phyloP scores from a whole-genome alignment of 2,113 vertebrate species.

The Poeciliopsis prolifica region DNA sequence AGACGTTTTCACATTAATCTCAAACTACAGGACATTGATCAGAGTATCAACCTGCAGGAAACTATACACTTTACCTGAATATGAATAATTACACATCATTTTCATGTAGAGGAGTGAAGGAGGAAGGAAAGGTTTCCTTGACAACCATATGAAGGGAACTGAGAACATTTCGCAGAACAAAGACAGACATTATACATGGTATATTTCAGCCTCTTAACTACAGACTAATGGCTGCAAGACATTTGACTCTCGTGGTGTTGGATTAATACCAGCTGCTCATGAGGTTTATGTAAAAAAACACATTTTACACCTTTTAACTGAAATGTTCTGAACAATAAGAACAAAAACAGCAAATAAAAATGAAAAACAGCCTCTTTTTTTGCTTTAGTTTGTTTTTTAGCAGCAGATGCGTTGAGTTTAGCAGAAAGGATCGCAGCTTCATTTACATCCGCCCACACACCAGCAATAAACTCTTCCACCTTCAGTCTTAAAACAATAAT shows the following conservation, averaged over 20 bases:
- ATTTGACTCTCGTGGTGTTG: not conserved
- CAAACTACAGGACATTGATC: not conserved
- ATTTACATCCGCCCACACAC: conserved; percentile 40
- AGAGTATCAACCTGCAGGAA: not conserved
- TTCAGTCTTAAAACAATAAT: not conserved
- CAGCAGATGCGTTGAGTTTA: not conserved
- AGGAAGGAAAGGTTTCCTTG: conserved; percentile 54
- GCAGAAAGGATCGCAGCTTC: not conserved
- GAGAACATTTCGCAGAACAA: conserved; percentile 30
- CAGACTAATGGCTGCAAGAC: not conserved
- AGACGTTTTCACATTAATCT: not conserved
- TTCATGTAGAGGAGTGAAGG: conserved; percentile 6
- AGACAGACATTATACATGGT: conserved; percentile 18
- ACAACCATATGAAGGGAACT: conserved; percentile 49
- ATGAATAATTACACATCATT: not conserved
- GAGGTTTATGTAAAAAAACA: not conserved
- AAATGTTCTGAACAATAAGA: not conserved
- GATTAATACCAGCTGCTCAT: not conserved
- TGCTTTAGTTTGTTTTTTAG: not conserved
- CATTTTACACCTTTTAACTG: not conserved
- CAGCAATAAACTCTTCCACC: conserved; percentile 3
- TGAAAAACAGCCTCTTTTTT: not conserved
- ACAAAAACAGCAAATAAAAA: not conserved
- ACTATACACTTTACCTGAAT: not conserved
- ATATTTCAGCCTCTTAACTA: not conserved